Conservation (phyloP, 2,113 vertebrate species). For the Podarcis raffonei region DNA sequence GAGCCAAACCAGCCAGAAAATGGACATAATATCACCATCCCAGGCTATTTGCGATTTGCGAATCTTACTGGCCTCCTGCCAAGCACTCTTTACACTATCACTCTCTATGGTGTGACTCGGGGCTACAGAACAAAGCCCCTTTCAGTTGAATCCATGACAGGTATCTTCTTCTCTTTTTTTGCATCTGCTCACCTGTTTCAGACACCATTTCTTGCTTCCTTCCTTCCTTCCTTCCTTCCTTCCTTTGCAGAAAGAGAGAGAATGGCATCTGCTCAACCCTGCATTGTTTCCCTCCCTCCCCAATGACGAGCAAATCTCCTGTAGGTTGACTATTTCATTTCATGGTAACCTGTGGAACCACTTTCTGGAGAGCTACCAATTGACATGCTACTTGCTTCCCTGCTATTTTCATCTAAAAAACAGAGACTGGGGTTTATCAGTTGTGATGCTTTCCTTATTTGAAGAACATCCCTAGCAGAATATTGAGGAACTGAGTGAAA, state of each 20-base stretch:
- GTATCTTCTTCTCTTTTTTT: slow-evolving; percentile 41
- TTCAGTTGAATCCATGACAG: slow-evolving; percentile 69
- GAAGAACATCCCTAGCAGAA: not conserved
- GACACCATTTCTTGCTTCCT: accelerated
- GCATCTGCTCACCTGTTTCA: not conserved
- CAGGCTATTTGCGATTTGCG: slow-evolving; percentile 73
- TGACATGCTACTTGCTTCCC: not conserved
- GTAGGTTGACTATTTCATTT: not conserved
- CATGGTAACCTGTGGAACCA: not conserved
- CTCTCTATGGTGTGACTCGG: slow-evolving; percentile 79
- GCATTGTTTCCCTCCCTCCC: not conserved
- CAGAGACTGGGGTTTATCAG: no score
- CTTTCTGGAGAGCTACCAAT: not conserved
- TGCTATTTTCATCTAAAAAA: not conserved
- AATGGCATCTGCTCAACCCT: not conserved
- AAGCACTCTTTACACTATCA: slow-evolving; percentile 83
- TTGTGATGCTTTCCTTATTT: not conserved
- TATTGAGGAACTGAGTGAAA: not conserved
- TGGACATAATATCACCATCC: slow-evolving; percentile 78
- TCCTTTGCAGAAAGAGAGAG: not conserved
- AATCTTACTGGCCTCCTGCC: slow-evolving; percentile 82
- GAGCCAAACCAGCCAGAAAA: slow-evolving; percentile 73
- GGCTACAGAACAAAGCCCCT: slow-evolving; percentile 76
- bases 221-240: not conserved
- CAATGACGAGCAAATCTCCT: no score